Percentiles rank a stretch among this genome's conserved stretches.
phyloP scores from a whole-genome alignment of 2,113 vertebrate species.

The Microcebus lehilahytsara region DNA sequence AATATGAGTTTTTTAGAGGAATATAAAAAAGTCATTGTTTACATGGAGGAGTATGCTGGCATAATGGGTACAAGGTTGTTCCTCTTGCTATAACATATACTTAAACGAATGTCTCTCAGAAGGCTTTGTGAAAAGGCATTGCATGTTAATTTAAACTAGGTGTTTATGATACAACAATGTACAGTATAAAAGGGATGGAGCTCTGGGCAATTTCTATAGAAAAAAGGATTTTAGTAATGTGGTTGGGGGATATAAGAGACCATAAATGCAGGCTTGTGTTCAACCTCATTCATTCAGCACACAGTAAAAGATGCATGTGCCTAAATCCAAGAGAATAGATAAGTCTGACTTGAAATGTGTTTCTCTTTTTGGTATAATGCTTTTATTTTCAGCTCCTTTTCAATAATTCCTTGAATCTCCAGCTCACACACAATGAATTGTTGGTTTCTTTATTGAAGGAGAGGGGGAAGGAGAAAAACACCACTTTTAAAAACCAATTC shows the following conservation, averaged over 20 bases:
- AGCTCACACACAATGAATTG: slow-evolving; percentile 62
- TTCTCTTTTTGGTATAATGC: slow-evolving; percentile 24
- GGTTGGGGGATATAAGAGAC: background rate
- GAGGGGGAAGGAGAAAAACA: background rate
- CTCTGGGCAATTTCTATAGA: slow-evolving; percentile 21
- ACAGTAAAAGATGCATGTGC: background rate
- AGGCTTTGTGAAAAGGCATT: slow-evolving; percentile 44
- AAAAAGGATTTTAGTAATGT: background rate
- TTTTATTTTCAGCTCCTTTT: slow-evolving; percentile 43
- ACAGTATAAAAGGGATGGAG: slow-evolving; percentile 25
- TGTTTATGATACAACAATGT: background rate
- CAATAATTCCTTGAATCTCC: slow-evolving; percentile 64
- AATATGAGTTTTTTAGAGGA: slow-evolving; percentile 4
- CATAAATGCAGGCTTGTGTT: background rate
- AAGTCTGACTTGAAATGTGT: slow-evolving; percentile 57
- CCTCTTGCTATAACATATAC: background rate
- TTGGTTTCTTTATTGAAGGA: slow-evolving; percentile 58
- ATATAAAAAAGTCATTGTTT: background rate
- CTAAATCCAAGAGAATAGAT: slow-evolving; percentile 44
- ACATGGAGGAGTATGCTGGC: background rate
- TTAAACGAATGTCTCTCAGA: slow-evolving; percentile 49
- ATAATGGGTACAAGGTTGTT: background rate
- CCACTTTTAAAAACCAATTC: slow-evolving; percentile 52
- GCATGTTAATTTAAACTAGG: slow-evolving; percentile 21
- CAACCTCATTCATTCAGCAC: background rate